Evolutionary conservation across 2,888 invertebrate genomes (phyloP).

Genomic region (Timema cristinae): DNA sequence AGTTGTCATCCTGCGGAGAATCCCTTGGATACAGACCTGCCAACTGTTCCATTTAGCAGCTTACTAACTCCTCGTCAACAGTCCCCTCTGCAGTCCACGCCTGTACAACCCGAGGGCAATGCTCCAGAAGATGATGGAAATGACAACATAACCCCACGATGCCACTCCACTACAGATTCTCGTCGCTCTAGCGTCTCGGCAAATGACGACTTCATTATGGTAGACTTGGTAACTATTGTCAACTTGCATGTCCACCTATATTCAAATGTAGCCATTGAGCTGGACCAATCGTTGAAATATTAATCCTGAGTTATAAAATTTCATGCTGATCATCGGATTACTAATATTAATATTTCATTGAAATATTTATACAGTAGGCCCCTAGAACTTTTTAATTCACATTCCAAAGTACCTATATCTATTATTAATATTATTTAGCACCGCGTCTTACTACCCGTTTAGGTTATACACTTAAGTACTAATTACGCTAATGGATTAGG

Average conservation of each 20-base stretch:
- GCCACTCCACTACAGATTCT: conserved; percentile 40
- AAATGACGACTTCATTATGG: conserved; percentile 65
- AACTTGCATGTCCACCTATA: conserved; percentile 18
- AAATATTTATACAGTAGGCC: no score
- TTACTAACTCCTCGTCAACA: conserved; percentile 45
- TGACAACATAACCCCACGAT: conserved; percentile 43
- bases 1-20: conserved; percentile 48
- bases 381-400: no score
- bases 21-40: conserved; percentile 47
- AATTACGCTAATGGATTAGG: no score
- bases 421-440: no score
- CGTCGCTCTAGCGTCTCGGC: conserved; percentile 49
- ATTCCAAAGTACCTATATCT: no score
- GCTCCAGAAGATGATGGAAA: conserved; percentile 44
- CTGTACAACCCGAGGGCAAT: conserved; percentile 22
- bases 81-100: conserved; percentile 39
- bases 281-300: no score
- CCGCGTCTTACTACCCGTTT: no score
- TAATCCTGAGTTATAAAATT: no score
- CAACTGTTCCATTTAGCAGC: conserved; percentile 64
- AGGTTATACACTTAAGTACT: no score
- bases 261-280: no score
- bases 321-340: no score
- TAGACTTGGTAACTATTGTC: conserved; percentile 58
- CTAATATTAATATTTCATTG: no score